Conservation (phyloP, 2,797 vertebrate species). For the Halcyon badia region DNA sequence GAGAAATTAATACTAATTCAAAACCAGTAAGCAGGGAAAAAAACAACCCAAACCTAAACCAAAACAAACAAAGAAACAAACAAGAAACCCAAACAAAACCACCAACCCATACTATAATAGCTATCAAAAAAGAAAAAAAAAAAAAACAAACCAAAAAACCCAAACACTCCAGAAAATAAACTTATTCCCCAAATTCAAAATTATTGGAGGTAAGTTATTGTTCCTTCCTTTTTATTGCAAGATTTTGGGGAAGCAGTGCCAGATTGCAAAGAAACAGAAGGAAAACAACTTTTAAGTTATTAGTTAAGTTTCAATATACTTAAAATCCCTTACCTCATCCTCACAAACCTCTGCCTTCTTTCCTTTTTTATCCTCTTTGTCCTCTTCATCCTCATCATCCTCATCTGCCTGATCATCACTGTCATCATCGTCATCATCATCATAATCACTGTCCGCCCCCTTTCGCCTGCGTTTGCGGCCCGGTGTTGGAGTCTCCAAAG, state of each 20-base stretch:
- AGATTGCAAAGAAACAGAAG: neutral
- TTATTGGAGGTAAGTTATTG: neutral
- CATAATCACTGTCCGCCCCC: slow-evolving; percentile 89
- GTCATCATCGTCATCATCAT: slow-evolving; percentile 93
- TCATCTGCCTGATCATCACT: slow-evolving; percentile 94
- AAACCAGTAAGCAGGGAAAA: neutral
- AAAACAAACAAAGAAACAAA: neutral
- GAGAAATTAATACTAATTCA: neutral
- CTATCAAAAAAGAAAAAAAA: neutral
- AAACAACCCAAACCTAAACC: neutral
- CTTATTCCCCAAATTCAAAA: neutral
- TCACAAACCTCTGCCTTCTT: slow-evolving; percentile 91
- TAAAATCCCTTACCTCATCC: slow-evolving; percentile 86
- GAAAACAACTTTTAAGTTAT: neutral
- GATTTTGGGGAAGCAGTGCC: neutral
- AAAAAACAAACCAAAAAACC: too few species aligned
- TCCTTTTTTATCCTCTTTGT: slow-evolving; percentile 88
- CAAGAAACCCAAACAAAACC: neutral
- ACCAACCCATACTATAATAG: neutral
- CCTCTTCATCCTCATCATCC: slow-evolving; percentile 90
- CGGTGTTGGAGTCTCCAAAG: slow-evolving; percentile 76
- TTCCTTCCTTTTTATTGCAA: neutral
- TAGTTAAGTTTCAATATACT: neutral
- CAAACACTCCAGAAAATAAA: neutral
- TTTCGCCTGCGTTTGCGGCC: slow-evolving; percentile 89